Percentiles rank a stretch among this genome's conserved stretches.
Conservation (phyloP, 1,140 invertebrate genomes). For the Bombus turneri region DNA sequence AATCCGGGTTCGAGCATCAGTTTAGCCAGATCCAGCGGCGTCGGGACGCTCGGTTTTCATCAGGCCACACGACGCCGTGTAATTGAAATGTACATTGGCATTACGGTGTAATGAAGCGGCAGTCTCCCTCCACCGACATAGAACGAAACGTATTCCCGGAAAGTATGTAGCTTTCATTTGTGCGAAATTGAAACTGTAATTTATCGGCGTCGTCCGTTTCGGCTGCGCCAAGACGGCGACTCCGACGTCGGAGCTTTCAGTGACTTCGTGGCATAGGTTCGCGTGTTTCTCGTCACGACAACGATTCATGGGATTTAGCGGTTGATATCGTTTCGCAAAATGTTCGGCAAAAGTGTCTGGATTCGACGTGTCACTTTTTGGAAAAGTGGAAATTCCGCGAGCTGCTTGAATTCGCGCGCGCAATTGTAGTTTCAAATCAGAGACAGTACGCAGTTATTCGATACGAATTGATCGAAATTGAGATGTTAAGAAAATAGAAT, state of each 20-base stretch:
- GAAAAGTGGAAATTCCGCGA: not conserved
- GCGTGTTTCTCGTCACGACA: not conserved
- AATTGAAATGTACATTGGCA: slow-evolving; percentile 62
- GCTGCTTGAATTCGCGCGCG: not conserved
- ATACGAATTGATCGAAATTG: not conserved
- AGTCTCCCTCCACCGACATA: not conserved
- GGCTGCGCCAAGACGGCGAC: not conserved
- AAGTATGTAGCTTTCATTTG: slow-evolving; percentile 59
- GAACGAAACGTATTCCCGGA: slow-evolving; percentile 48
- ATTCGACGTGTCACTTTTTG: not conserved
- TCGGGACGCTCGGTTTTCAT: slow-evolving; percentile 50
- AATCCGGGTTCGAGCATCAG: slow-evolving; percentile 42
- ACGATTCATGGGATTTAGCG: not conserved
- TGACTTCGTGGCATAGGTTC: not conserved
- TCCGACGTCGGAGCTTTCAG: not conserved
- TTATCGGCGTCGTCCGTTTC: slow-evolving; percentile 36
- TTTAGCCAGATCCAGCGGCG: slow-evolving; percentile 42
- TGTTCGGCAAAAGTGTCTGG: not conserved
- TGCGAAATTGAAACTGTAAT: slow-evolving; percentile 62
- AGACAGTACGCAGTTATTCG: not conserved
- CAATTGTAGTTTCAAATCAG: not conserved
- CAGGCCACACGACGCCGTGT: slow-evolving; percentile 42
- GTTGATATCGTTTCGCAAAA: not conserved
- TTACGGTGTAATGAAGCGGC: slow-evolving; percentile 54
- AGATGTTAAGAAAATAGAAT: not conserved